phyloP scores from a whole-genome alignment of 2,888 invertebrate species.

The Parascotia fuliginaria region DNA sequence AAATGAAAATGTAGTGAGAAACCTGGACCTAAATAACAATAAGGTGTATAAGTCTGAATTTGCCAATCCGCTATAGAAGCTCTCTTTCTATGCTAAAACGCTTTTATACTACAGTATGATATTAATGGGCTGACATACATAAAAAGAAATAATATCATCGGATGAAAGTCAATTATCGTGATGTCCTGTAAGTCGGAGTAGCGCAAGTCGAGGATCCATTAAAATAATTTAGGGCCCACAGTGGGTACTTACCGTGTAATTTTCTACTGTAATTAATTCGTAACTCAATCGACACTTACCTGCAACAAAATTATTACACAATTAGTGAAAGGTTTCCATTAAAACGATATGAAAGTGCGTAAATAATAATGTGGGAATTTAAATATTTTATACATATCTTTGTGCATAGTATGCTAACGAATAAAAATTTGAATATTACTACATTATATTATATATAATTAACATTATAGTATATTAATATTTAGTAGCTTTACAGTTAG shows the following conservation, averaged over 20 bases:
- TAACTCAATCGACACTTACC: constrained; percentile 61
- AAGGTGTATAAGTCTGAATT: too few relatives aligned
- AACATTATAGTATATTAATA: too few relatives aligned
- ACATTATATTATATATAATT: too few relatives aligned
- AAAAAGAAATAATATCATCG: too few relatives aligned
- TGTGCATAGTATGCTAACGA: background rate
- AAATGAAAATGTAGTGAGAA: too few relatives aligned
- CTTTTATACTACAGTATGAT: too few relatives aligned
- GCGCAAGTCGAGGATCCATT: background rate
- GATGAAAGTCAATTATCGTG: too few relatives aligned
- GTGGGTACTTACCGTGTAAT: constrained; percentile 30
- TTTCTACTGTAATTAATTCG: constrained; percentile 20
- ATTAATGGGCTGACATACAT: too few relatives aligned
- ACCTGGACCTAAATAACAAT: too few relatives aligned
- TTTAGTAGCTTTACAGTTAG: too few relatives aligned
- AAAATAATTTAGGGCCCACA: background rate
- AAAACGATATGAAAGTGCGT: constrained; percentile 11
- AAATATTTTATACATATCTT: constrained; percentile 13
- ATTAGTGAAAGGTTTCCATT: constrained; percentile 36
- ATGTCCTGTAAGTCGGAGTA: background rate
- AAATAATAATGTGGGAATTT: constrained; percentile 6
- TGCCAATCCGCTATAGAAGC: too few relatives aligned
- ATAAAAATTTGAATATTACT: background rate
- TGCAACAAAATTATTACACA: constrained; percentile 59
- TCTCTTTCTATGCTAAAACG: too few relatives aligned